Evolutionary conservation across 2,797 vertebrate species (phyloP).

Genomic region (Eulemur albifrons): DNA sequence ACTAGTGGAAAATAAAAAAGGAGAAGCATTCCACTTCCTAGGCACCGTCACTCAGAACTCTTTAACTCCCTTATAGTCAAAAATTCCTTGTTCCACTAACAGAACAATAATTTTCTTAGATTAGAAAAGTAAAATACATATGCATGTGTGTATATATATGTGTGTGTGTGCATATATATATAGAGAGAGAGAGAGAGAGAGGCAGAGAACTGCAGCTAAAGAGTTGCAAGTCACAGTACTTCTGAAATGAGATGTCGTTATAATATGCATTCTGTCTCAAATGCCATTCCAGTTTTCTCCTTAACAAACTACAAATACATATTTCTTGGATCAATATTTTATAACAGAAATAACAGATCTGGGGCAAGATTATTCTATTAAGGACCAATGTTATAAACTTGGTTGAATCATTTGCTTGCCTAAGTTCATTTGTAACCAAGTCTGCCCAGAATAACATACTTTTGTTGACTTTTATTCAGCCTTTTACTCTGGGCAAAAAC

Average conservation of each 20-base stretch:
- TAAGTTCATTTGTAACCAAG: background rate
- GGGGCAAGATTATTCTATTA: background rate
- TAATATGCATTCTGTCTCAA: background rate
- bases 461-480: background rate
- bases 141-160: too few species aligned
- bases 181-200: too few species aligned
- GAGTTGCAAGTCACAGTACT: conserved; percentile 1
- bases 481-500: background rate
- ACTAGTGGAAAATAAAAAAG: conserved; percentile 22
- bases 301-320: background rate
- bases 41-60: background rate
- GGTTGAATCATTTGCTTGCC: background rate
- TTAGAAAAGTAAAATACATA: background rate
- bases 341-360: background rate
- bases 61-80: conserved; percentile 26
- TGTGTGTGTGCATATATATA: background rate
- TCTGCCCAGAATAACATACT: background rate
- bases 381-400: background rate
- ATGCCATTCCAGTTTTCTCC: background rate
- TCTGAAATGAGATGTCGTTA: background rate
- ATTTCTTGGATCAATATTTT: conserved; percentile 9
- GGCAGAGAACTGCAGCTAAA: background rate
- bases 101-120: background rate
- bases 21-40: conserved; percentile 28
- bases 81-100: background rate